Evolutionary conservation across 2,888 invertebrate genomes (phyloP), one percentile per base, ranked within the genome.

Genomic region (Dendrolimus pini): DNA sequence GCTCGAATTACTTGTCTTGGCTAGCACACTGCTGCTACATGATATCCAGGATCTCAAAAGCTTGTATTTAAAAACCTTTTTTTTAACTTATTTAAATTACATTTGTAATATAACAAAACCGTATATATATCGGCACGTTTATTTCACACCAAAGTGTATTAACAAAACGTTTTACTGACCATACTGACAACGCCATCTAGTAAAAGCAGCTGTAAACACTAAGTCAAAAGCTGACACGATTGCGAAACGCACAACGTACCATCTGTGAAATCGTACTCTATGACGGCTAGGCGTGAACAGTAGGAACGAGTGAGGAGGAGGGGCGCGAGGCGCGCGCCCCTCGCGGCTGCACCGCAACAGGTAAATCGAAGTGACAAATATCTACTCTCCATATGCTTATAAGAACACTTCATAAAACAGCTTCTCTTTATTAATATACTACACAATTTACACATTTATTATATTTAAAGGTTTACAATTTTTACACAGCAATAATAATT

Each of bases 401-500:
- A 88, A 89, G 89, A 89, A 90, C 89, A 89, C 88, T 89, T 89
- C 81, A 85, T 87, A 84, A 86, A 90, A 88, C 89, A 85, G 87
- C 84, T 84, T 82, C 74, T 74, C 62, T 75, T 80, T 83, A 82
- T 84, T 82, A 83, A 64, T 87, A 89, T 81, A 89, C 90, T 89
- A 89, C 89, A 89, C 83, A 89, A 89, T 90, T 89, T 89, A 90
- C 87, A 89, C 81, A 79, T 82, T 86, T 83, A 85, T 79, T 78
- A 81, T 73, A 83, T 30, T 30, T 30, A 30, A 47, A 86, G 83
- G 88, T 88, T 88, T 89, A 88, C 88, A 89, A 30, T 88, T 89
- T 89, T 89, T 90, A 90, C 88, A 90, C 86, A 87, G 86, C 88
- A 82, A 85, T 87, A 83, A 86, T 88, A 87, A 86, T 87, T 82